Base-by-base conservation (phyloP, 2,113 vertebrate genomes). In the Ascaphus truei region DNA sequence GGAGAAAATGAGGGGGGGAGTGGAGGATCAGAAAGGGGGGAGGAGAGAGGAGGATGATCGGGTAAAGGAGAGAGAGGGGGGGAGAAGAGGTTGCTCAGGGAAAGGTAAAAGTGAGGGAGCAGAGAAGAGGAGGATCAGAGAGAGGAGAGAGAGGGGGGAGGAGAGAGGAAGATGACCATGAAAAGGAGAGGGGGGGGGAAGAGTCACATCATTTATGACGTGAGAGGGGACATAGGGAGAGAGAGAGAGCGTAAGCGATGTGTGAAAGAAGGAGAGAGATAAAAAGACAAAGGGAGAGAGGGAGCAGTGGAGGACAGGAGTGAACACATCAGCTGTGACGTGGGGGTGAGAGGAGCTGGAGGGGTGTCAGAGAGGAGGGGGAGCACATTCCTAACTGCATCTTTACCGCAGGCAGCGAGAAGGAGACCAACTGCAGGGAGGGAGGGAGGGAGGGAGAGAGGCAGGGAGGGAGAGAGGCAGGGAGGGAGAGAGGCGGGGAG, bases 381-480 rank as follows among this genome's bases (percentile, higher is more conserved):
- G 66, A 45, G 25, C 20, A 27, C 48, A 50, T 68, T 43, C 66
- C 50, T 11, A 15, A 9, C 31, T 3, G n/a, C 30, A 23, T 50
- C 55, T n/a, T n/a, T n/a, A 68, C 66, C 56, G 66, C 66, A 69
- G 66, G 66, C 65, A 55, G 25, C 27, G 27, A 12, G 58, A n/a
- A n/a, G n/a, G 18, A 67, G 22, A 52, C 11, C 52, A 58, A 48
- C 66, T 69, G 66, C 66, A 59, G 55, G 13, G 22, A 47, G 56
- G 22, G 9, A 33, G 43, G 56, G 23, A 56, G 36, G 29, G 20
- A 26, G 30, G 10, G 31, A 26, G 20, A 68, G 41, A 36, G 7
- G 13, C 18, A 25, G 16, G 16, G 15, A 4, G 12, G 9, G 15
- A n/a, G n/a, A n/a, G n/a, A n/a, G 27, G 13, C 5, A 26, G 7